Conservation (phyloP, 2,113 vertebrate genomes). For the Cervus canadensis region DNA sequence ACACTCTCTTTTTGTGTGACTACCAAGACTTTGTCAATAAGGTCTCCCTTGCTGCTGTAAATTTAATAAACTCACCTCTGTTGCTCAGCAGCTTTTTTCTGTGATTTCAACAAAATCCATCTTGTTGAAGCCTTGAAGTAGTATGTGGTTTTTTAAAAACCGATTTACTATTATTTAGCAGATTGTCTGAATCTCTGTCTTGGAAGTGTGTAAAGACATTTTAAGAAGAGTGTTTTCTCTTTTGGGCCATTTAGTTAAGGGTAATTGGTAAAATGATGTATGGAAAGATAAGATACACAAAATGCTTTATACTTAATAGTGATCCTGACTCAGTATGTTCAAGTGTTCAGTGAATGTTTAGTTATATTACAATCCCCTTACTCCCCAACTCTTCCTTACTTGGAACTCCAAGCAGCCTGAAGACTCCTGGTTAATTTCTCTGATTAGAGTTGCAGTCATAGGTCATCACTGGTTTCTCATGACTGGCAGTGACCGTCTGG, state of each 20-base stretch:
- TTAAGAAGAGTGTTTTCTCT: constrained; percentile 24
- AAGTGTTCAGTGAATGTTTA: background rate
- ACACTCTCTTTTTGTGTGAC: background rate
- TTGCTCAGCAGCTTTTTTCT: background rate
- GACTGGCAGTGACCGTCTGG: background rate
- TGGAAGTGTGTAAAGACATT: background rate
- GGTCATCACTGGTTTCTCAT: background rate
- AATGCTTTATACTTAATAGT: background rate
- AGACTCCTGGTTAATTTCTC: background rate
- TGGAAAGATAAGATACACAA: constrained; percentile 33
- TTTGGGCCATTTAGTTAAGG: background rate
- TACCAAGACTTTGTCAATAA: background rate
- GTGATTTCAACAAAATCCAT: background rate
- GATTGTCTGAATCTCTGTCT: constrained; percentile 23
- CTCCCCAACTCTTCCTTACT: background rate
- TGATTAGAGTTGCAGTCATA: background rate
- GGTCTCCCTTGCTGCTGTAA: background rate
- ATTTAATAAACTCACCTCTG: background rate
- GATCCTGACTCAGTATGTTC: background rate
- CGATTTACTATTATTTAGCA: constrained; percentile 4
- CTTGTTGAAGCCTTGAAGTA: background rate
- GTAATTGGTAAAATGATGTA: background rate
- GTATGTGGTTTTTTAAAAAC: background rate
- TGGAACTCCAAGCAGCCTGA: background rate
- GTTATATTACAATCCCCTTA: background rate